Percentiles rank a stretch among this genome's conserved stretches.
phyloP scores from a whole-genome alignment of 1,140 invertebrate species.

The Neotoxoptera formosana region DNA sequence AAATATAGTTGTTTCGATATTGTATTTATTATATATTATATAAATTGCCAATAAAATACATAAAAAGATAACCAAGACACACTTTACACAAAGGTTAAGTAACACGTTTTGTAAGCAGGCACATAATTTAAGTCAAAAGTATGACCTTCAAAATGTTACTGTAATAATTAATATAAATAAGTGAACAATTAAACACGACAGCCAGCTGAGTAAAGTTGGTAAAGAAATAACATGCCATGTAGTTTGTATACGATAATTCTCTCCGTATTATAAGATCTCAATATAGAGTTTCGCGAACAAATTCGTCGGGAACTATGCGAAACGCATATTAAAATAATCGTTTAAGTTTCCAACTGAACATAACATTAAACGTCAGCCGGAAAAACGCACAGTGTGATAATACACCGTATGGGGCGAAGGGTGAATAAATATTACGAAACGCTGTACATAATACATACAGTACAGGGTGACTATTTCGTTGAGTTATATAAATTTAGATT shows the following conservation, averaged over 20 bases:
- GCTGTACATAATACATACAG: background rate
- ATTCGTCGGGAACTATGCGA: background rate
- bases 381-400: constrained; percentile 5
- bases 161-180: background rate
- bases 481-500: background rate
- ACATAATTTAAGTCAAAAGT: background rate
- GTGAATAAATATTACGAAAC: constrained; percentile 11
- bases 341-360: constrained; percentile 23
- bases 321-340: constrained; percentile 25
- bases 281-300: background rate
- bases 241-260: background rate
- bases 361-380: background rate
- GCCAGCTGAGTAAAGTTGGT: background rate
- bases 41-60: background rate
- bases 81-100: background rate
- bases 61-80: background rate
- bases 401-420: background rate
- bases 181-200: background rate
- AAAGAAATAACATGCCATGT: background rate
- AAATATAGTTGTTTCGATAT: background rate
- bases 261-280: background rate
- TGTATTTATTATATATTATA: background rate
- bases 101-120: background rate
- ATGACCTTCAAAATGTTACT: background rate
- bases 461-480: background rate